These are phyloP conservation scores for Orthonychiurus folsomi DNA, from an alignment of 2,888 invertebrate species.

Conservation along the genomic window DNA sequence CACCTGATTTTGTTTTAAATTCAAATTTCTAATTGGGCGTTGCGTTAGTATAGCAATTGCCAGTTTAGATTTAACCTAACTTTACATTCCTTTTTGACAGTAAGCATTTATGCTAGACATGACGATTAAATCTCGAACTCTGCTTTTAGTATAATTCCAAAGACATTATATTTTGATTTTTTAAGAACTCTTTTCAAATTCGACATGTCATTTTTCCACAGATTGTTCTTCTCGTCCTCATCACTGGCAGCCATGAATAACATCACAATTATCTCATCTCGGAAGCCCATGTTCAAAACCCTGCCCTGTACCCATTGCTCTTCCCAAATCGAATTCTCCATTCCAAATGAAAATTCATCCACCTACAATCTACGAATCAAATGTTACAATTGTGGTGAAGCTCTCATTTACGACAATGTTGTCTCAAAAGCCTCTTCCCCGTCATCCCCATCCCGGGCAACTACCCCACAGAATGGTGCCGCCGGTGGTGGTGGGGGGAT, in stretches of 20 bases:
- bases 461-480: constrained; percentile 13
- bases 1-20: no score
- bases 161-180: background rate
- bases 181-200: background rate
- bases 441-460: constrained; percentile 17
- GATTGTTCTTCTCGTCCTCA: no score
- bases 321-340: constrained; percentile 25
- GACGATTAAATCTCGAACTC: no score
- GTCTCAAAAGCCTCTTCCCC: constrained; percentile 6
- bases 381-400: constrained; percentile 11
- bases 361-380: background rate
- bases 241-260: no score
- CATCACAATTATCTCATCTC: constrained; percentile 27
- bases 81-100: background rate
- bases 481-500: constrained; percentile 11
- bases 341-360: constrained; percentile 13
- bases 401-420: background rate
- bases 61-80: no score
- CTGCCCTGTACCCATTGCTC: constrained; percentile 33
- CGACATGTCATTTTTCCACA: no score
- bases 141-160: background rate
- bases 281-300: constrained; percentile 31
- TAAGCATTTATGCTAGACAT: no score
- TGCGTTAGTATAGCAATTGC: no score
- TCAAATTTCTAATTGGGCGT: no score